phyloP scores from a whole-genome alignment of 2,888 invertebrate species.

The Metopia argyrocephala region DNA sequence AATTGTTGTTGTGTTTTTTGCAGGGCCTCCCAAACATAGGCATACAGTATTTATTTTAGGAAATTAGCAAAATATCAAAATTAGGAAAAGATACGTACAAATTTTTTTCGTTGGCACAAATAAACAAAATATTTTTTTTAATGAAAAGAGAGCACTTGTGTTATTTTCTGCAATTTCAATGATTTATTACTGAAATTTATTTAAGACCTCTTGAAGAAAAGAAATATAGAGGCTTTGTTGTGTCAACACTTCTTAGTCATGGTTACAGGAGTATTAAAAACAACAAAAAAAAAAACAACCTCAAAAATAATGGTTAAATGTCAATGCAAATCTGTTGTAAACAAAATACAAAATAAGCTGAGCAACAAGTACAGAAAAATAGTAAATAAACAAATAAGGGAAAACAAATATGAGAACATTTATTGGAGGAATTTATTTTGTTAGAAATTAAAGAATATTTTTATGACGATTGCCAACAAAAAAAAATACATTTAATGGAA shows the following conservation, averaged over 20 bases:
- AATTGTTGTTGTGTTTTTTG: neutral
- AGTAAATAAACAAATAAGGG: neutral
- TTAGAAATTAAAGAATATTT: too few relatives aligned
- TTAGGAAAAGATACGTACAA: neutral
- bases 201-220: conserved; percentile 25
- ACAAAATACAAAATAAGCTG: neutral
- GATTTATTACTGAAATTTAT: conserved; percentile 15
- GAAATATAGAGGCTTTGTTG: conserved; percentile 61
- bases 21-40: conserved; percentile 26
- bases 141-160: conserved; percentile 44
- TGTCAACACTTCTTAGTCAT: conserved; percentile 67
- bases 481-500: too few relatives aligned
- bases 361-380: conserved; percentile 23
- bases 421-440: too few relatives aligned
- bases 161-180: neutral
- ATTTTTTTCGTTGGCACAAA: neutral
- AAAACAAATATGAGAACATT: neutral
- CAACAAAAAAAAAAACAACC: conserved; percentile 20
- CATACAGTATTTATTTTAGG: conserved; percentile 72
- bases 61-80: conserved; percentile 72
- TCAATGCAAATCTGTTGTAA: conserved; percentile 24
- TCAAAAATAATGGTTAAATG: conserved; percentile 33
- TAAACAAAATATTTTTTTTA: conserved; percentile 36
- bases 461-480: too few relatives aligned
- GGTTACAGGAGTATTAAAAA: conserved; percentile 61